Conservation (phyloP, 2,113 vertebrate genomes). For the Spea bombifrons region DNA sequence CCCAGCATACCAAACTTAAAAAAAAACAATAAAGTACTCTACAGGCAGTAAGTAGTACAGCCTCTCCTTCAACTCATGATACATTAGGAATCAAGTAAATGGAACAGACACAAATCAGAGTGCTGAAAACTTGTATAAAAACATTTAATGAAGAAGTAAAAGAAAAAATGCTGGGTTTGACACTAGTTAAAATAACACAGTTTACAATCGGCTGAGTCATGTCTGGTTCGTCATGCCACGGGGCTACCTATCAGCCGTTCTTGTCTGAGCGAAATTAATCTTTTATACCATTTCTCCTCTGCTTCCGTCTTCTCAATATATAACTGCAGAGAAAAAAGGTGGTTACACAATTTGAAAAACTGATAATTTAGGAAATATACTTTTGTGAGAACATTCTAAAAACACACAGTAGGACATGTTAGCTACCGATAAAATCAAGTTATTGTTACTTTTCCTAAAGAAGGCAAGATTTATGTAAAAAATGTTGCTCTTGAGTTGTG, state of each 20-base stretch:
- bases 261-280: slow-evolving; percentile 83
- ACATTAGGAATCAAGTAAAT: background rate
- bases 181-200: background rate
- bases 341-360: too few species aligned
- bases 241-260: slow-evolving; percentile 94
- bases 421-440: too few species aligned
- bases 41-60: too few species aligned
- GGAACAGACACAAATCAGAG: background rate
- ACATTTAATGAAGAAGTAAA: background rate
- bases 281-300: slow-evolving; percentile 87
- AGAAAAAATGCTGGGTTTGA: background rate
- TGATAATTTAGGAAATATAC: too few species aligned
- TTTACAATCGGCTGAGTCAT: background rate
- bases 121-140: background rate
- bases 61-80: background rate
- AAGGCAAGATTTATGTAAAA: too few species aligned
- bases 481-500: too few species aligned
- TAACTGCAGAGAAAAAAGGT: slow-evolving; percentile 66
- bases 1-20: too few species aligned
- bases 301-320: slow-evolving; percentile 89
- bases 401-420: too few species aligned
- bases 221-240: slow-evolving; percentile 66
- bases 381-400: too few species aligned
- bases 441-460: too few species aligned
- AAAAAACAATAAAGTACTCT: too few species aligned